phyloP scores from a whole-genome alignment of 2,888 invertebrate species.

The Hypomecis punctinalis region DNA sequence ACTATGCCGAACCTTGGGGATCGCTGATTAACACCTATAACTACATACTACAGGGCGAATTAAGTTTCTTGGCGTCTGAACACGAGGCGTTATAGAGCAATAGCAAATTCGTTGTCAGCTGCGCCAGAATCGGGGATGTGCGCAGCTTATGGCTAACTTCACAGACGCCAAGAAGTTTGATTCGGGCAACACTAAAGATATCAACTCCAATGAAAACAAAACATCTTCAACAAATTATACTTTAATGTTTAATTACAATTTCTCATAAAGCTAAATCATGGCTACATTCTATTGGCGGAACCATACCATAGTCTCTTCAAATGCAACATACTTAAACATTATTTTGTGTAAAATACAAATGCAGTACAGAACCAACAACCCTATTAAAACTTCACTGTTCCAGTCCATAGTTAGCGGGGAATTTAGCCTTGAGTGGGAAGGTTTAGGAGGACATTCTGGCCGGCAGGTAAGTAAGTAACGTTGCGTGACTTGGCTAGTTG shows the following conservation, averaged over 20 bases:
- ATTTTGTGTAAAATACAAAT: conserved; percentile 71
- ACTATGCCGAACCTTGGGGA: too few species aligned
- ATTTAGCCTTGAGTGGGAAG: conserved; percentile 86
- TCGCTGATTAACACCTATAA: too few species aligned
- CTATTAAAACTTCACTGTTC: conserved; percentile 52
- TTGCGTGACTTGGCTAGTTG: conserved; percentile 97
- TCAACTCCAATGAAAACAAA: conserved; percentile 44
- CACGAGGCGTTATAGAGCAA: too few species aligned
- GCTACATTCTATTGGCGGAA: conserved; percentile 77
- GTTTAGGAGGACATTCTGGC: conserved; percentile 93
- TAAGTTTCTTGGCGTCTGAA: too few species aligned
- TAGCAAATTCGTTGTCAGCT: too few species aligned
- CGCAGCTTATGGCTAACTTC: too few species aligned
- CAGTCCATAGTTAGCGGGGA: conserved; percentile 23
- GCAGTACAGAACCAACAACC: conserved; percentile 62
- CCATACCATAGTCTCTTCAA: conserved; percentile 70
- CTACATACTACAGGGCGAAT: too few species aligned
- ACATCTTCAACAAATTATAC: conserved; percentile 72
- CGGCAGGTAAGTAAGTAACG: conserved; percentile 96
- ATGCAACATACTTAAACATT: conserved; percentile 72
- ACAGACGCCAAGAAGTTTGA: too few species aligned
- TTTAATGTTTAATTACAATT: conserved; percentile 81
- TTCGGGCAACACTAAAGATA: too few species aligned
- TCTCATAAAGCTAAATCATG: conserved; percentile 75
- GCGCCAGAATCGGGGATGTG: too few species aligned